Conservation (phyloP, 2,888 invertebrate genomes). For the Drosophila borborema region DNA sequence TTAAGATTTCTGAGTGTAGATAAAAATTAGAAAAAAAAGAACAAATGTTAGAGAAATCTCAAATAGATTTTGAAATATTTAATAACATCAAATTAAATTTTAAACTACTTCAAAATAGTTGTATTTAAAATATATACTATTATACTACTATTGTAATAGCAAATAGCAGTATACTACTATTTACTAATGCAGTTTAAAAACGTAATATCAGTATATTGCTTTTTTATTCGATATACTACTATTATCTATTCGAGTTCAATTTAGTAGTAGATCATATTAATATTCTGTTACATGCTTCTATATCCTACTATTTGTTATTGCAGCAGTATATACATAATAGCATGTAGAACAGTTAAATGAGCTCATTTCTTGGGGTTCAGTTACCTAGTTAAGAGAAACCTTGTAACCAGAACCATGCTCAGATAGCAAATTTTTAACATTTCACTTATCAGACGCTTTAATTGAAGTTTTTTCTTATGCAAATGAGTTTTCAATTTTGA, state of each 20-base stretch:
- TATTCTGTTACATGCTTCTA: neutral
- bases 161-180: too few relatives aligned
- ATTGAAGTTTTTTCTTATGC: constrained; percentile 37
- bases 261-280: neutral
- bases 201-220: too few relatives aligned
- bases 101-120: too few relatives aligned
- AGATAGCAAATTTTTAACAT: constrained; percentile 18
- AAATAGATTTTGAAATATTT: neutral
- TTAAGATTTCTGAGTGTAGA: neutral
- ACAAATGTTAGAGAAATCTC: neutral
- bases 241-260: neutral
- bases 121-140: neutral
- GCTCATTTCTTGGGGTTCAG: neutral
- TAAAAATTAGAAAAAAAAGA: neutral
- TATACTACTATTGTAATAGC: neutral
- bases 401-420: constrained; percentile 1
- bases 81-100: neutral
- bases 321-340: neutral
- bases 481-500: constrained; percentile 32
- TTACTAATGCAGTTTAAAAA: too few relatives aligned
- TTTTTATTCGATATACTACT: too few relatives aligned
- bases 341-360: neutral
- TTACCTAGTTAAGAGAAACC: constrained; percentile 10
- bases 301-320: neutral
- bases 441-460: constrained; percentile 25